Evolutionary conservation across 1,140 invertebrate species (phyloP), one percentile per base, ranked within the genome.

Genomic region (Teleopsis dalmanni): DNA sequence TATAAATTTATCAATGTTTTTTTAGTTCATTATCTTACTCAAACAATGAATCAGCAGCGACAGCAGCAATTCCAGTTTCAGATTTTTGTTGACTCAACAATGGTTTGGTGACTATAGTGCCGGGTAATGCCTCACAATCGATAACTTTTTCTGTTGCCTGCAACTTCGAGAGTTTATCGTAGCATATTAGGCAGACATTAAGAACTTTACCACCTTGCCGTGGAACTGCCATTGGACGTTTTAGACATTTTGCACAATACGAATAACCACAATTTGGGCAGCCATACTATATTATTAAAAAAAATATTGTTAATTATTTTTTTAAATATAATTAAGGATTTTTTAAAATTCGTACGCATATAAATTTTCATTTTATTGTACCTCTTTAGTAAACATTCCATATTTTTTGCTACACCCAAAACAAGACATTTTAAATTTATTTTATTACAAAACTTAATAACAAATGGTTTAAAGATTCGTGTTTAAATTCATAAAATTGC

Each of bases 201-300:
- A 60, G 45, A 25, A 62, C 58, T 46, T 63, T 65, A n/a, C 54
- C 54, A 19, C 51, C 41, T 11, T 58, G 56, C 10, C 57, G 54
- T 11, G 60, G 60, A 57, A 76, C 71, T 61, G 66, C 77, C 56
- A 75, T 65, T 60, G 72, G 74, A 50, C 76, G 64, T 48, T 72
- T 76, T 34, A 82, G 62, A 63, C 81, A 82, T 62, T 80, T 81
- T 52, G 72, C 74, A 58, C 80, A 82, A 56, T 77, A 81, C 52
- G 78, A 79, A 57, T 80, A 77, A 21, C 79, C 79, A 64, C 81
- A 82, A 57, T 73, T 72, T 23, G 78, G 74, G 60, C 81, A 82
- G 3, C 79, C 80, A 71, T 76, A 73, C 80, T 66, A 27, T 16
- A 36, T 19, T 4, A 21, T n/a, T 26, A 51, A 33, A 50, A 22